phyloP scores from a whole-genome alignment of 1,140 invertebrate species.

The Pteromalus puparum region DNA sequence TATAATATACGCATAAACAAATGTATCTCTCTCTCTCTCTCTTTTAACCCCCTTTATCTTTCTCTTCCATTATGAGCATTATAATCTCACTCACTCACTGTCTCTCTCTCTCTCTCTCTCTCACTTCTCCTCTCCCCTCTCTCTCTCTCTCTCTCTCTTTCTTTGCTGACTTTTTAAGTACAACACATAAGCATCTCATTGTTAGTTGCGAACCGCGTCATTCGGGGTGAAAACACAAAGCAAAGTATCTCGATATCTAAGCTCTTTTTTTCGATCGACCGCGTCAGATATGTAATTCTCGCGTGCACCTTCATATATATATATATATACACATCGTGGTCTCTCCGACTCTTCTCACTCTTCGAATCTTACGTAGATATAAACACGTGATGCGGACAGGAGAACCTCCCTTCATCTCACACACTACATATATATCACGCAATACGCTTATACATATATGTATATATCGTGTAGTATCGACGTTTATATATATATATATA shows the following conservation, averaged over 20 bases:
- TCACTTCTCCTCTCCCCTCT: not conserved
- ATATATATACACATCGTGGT: not conserved
- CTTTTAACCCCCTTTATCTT: constrained; percentile 6
- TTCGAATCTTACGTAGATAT: too few species aligned
- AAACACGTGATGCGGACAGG: not conserved
- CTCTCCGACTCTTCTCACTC: not conserved
- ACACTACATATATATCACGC: not conserved
- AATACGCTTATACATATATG: constrained; percentile 14
- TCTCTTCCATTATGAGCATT: constrained; percentile 1
- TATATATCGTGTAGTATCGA: constrained; percentile 44
- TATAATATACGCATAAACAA: constrained; percentile 20
- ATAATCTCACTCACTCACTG: not conserved
- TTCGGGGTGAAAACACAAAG: not conserved
- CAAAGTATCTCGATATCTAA: constrained; percentile 15
- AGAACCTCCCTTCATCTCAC: not conserved
- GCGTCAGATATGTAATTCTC: constrained; percentile 6
- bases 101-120: constrained; percentile 13
- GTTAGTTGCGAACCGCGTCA: not conserved
- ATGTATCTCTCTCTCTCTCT: constrained; percentile 27
- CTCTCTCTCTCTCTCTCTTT: not conserved
- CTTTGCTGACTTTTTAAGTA: not conserved
- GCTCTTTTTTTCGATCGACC: constrained; percentile 37
- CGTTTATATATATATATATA: constrained; percentile 37
- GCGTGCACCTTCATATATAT: not conserved
- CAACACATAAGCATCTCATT: not conserved